Evolutionary conservation across 2,113 vertebrate genomes (phyloP).

Genomic region (Oncorhynchus kisutch): DNA sequence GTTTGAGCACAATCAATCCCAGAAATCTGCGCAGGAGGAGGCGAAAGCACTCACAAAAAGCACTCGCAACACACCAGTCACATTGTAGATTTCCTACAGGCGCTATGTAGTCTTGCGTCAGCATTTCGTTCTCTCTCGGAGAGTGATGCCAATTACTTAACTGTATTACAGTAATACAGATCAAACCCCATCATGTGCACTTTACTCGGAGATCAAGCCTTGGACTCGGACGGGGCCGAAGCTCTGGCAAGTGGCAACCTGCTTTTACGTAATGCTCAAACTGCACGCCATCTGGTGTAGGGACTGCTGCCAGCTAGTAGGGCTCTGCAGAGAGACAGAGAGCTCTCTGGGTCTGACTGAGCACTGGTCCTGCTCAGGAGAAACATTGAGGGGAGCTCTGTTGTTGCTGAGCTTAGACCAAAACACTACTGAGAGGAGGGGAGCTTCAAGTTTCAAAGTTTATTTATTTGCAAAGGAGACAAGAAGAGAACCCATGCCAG

Average conservation of each 20-base stretch:
- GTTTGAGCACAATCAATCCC: background rate
- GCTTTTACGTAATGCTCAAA: slow-evolving; percentile 38
- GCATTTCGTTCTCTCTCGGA: background rate
- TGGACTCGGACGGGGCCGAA: slow-evolving; percentile 6
- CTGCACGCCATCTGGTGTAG: slow-evolving; percentile 40
- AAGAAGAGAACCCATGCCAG: slow-evolving; percentile 2
- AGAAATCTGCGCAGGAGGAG: background rate
- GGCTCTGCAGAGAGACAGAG: background rate
- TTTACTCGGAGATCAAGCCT: slow-evolving; percentile 40
- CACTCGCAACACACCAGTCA: background rate
- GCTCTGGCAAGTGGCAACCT: slow-evolving; percentile 23
- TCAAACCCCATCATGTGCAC: slow-evolving; percentile 24
- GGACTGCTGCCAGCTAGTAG: slow-evolving; percentile 28
- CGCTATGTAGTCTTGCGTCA: background rate
- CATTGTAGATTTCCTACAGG: background rate
- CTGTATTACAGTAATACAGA: slow-evolving; percentile 12
- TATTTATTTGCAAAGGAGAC: too few species aligned
- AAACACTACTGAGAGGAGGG: too few species aligned
- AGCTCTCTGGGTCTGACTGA: slow-evolving; percentile 14
- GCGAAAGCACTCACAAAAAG: background rate
- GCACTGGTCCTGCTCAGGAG: too few species aligned
- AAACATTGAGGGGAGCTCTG: slow-evolving; percentile 1
- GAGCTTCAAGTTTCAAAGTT: too few species aligned
- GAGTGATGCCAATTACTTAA: slow-evolving; percentile 10
- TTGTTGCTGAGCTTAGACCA: slow-evolving; percentile 19